These are phyloP conservation scores for Lacanobia wlatinum DNA, from an alignment of 2,888 invertebrate genomes.

Conservation along the genomic window DNA sequence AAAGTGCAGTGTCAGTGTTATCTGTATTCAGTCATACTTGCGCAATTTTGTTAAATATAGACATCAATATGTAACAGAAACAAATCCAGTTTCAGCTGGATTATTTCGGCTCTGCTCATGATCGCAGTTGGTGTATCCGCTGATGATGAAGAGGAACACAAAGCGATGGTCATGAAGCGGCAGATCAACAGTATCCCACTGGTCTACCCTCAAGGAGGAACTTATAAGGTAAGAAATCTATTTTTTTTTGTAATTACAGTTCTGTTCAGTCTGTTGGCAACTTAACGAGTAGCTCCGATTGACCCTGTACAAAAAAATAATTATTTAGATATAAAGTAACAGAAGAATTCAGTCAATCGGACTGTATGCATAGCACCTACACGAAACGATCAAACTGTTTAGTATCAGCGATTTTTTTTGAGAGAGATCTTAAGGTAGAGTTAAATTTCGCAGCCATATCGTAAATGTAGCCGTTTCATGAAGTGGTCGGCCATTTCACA, in stretches of 20 bases:
- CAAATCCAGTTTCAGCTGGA: conserved; percentile 26
- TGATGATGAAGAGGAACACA: conserved; percentile 63
- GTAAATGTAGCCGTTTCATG: too few species aligned
- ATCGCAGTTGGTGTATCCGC: conserved; percentile 3
- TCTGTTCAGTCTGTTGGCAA: too few species aligned
- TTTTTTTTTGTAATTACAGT: neutral
- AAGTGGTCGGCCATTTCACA: too few species aligned
- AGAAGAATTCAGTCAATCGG: too few species aligned
- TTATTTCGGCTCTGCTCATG: conserved; percentile 31
- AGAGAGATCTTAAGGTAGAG: too few species aligned
- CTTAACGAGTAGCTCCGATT: too few species aligned
- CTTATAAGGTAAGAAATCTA: conserved; percentile 86
- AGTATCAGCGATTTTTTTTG: too few species aligned
- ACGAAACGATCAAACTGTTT: too few species aligned
- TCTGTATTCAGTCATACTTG: neutral
- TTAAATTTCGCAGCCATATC: too few species aligned
- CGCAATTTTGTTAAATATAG: neutral
- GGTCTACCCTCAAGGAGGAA: conserved; percentile 90
- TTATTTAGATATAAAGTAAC: too few species aligned
- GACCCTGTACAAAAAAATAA: too few species aligned
- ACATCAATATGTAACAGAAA: neutral
- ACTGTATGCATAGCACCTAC: too few species aligned
- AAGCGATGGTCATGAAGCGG: conserved; percentile 75
- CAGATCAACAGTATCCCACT: conserved; percentile 86
- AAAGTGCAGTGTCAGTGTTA: neutral